A percentile compares a stretch with the other conserved stretches of the same genome.
Conservation (phyloP, 2,797 vertebrate species). For the Gastrophryne carolinensis region DNA sequence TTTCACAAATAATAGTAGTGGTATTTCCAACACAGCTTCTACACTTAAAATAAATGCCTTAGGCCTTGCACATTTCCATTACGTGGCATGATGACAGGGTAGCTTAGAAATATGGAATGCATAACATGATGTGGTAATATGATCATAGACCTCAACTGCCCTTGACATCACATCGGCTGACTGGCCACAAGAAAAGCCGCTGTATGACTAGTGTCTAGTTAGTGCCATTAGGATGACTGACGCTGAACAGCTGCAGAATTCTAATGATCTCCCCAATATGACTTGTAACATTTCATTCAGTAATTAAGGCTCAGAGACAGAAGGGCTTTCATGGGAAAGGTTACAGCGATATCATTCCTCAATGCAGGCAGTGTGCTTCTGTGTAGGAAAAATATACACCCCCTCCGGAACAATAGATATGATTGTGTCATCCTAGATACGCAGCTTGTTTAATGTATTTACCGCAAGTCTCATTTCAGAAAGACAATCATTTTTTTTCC, state of each 20-base stretch:
- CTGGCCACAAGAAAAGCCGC: not conserved
- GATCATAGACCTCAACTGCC: not conserved
- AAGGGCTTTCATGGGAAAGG: not conserved
- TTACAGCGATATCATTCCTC: not conserved
- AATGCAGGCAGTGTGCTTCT: not conserved
- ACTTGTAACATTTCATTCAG: not conserved
- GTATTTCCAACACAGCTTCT: no score
- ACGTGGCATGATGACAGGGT: not conserved
- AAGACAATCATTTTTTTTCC: no score
- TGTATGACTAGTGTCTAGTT: not conserved
- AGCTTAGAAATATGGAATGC: not conserved
- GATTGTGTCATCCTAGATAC: not conserved
- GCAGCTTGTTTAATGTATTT: not conserved
- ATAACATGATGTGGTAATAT: not conserved
- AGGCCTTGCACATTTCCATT: no score
- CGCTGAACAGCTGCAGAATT: not conserved
- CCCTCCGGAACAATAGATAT: not conserved
- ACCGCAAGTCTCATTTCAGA: not conserved
- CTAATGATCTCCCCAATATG: not conserved
- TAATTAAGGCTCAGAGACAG: not conserved
- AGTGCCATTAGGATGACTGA: not conserved
- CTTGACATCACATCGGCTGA: not conserved
- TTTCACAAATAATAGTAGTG: no score
- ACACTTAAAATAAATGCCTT: no score
- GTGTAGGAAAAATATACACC: not conserved